Evolutionary conservation across 2,797 vertebrate species (phyloP).

Genomic region (Parauchenoglanis ngamensis): DNA sequence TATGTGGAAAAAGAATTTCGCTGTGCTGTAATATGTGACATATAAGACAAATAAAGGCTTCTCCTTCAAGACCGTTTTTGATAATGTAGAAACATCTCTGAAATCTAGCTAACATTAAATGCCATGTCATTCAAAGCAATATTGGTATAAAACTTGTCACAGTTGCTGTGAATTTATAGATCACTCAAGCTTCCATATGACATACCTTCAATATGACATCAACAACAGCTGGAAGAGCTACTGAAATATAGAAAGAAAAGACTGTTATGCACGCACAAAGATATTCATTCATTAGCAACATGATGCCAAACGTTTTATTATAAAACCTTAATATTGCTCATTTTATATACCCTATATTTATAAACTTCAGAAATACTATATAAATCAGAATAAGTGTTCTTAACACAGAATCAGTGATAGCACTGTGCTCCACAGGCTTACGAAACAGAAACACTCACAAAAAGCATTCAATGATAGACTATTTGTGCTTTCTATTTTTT

Average conservation of each 20-base stretch:
- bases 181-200: background rate
- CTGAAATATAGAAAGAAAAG: background rate
- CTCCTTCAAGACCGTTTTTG: background rate
- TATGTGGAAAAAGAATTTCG: too few species aligned
- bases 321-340: background rate
- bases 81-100: background rate
- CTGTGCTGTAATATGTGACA: too few species aligned
- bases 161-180: background rate
- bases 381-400: background rate
- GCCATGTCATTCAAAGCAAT: background rate
- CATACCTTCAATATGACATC: background rate
- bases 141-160: background rate
- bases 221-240: background rate
- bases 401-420: background rate
- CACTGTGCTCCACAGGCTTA: background rate
- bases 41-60: too few species aligned
- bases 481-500: background rate
- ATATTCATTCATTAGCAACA: background rate
- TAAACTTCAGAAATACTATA: background rate
- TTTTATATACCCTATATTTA: background rate
- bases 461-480: background rate
- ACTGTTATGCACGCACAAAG: background rate
- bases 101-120: background rate
- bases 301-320: background rate
- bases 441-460: background rate